Base-by-base conservation (phyloP, 2,888 invertebrate genomes). In the Lepidonotus clava region DNA sequence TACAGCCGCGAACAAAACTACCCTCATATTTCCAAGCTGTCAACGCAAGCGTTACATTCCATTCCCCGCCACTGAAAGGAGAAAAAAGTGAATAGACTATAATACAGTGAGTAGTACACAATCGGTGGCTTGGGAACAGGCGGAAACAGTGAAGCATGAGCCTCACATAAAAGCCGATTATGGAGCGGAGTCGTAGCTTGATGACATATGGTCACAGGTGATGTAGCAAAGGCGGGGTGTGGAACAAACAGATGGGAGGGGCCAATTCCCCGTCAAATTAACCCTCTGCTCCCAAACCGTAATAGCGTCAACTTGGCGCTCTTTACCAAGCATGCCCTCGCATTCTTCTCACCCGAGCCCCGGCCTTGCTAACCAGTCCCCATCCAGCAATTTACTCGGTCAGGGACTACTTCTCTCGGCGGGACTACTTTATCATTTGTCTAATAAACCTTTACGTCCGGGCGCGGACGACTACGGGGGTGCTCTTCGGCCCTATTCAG, bases 221-320 rank as follows among this genome's bases (percentile, higher is more conserved):
- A 24, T 24, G 28, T 34, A 38, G 8, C 38, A 38, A 38, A 36
- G 24, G 71, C 38, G n/a, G n/a, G 34, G 21, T 24, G 38, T 71
- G 14, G 38, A 71, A 38, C 38, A 71, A 34, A 34, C 71, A 36
- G 71, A 36, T 38, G 71, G 38, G 34, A 71, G 14, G 21, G 71
- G 71, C 36, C 71, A 71, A 71, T 71, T 71, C 71, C 36, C 71
- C 38, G 71, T 71, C 71, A 71, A 71, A 71, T 71, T 71, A 71
- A 71, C 71, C 38, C 71, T 38, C 34, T 18, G 34, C 71, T 38
- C 34, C 36, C 1, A 11, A 32, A n/a, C n/a, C 21, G 36, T 34
- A 71, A 71, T 34, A n/a, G 71, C 36, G 71, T 24, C 71, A 2
- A 11, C 34, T 8, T 21, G 4, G n/a, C 18, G 18, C 38, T 36